Base-by-base conservation (phyloP, 2,113 vertebrate species). In the Platichthys stellatus region DNA sequence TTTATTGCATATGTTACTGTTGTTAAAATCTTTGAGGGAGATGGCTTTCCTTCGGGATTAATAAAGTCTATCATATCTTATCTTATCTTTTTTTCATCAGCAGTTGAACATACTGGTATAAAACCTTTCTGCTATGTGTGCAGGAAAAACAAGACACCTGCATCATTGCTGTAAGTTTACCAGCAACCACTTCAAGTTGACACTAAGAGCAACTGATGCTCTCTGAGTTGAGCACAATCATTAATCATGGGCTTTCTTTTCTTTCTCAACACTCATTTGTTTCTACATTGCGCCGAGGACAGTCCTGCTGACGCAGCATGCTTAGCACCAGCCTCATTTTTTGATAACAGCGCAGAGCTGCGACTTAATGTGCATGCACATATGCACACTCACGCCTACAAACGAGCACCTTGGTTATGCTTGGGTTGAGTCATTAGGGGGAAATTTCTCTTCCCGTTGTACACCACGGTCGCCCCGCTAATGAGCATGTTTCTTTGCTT, bases 401-500 rank as follows among this genome's bases (percentile, higher is more conserved):
- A 21, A 82, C 64, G 80, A 66, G 74, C 63, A 78, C 54, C 45
- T 53, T 62, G 45, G 38, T 68, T 72, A 40, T 28, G n/a, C 72
- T 60, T 63, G 47, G 49, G 61, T 81, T 89, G 73, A 84, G 86
- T 88, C 82, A 84, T 87, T 84, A 84, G 72, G 61, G 28, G 9
- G 63, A 49, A 49, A 67, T 72, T 79, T 75, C n/a, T 78, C 73
- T 63, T 64, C 62, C 31, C 63, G 47, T 70, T 67, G 74, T 72
- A 71, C 69, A 24, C 69, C 54, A 62, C 23, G 47, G 66, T 58
- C 54, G 38, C 74, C 64, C 84, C 84, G 62, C 75, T 90, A 92
- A 90, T 89, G 73, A 90, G 86, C 66, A 78, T 72, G 81, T 90
- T 65, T 86, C 72, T 85, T 86, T 85, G 72, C 80, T 45, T 63